Conservation (phyloP, 1,140 invertebrate species). For the Brachystomella parvula region DNA sequence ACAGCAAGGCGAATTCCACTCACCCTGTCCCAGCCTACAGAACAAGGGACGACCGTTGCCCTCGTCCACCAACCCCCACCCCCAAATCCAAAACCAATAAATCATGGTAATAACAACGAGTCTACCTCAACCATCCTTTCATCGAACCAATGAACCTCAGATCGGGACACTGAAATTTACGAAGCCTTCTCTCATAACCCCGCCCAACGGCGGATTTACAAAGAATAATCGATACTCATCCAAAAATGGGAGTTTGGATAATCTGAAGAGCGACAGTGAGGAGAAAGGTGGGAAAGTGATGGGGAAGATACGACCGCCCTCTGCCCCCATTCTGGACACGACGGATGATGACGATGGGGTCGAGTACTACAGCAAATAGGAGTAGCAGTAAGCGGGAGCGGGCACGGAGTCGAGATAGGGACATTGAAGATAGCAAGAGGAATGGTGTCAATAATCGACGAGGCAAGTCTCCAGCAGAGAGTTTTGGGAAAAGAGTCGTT, state of each 20-base stretch:
- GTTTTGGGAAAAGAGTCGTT: slow-evolving; percentile 30
- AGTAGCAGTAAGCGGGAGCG: slow-evolving; percentile 6
- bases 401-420: slow-evolving; percentile 21
- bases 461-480: slow-evolving; percentile 34
- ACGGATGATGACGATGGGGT: slow-evolving; percentile 45
- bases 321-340: slow-evolving; percentile 62
- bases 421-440: slow-evolving; percentile 12
- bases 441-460: slow-evolving; percentile 7
- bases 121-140: neutral
- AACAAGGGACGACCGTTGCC: slow-evolving; percentile 30
- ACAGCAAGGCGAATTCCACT: neutral
- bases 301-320: slow-evolving; percentile 54
- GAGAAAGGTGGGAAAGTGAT: slow-evolving; percentile 35
- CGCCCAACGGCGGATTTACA: neutral
- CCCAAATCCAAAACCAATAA: slow-evolving; percentile 26
- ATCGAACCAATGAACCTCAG: slow-evolving; percentile 2
- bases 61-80: slow-evolving; percentile 28
- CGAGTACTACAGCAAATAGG: slow-evolving; percentile 11
- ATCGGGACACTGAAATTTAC: slow-evolving; percentile 22
- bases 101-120: neutral
- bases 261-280: slow-evolving; percentile 25
- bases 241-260: slow-evolving; percentile 31
- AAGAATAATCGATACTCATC: neutral
- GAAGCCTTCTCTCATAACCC: slow-evolving; percentile 14
- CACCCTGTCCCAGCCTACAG: neutral